Conservation (phyloP, 1,140 invertebrate genomes). For the Littorina saxatilis region DNA sequence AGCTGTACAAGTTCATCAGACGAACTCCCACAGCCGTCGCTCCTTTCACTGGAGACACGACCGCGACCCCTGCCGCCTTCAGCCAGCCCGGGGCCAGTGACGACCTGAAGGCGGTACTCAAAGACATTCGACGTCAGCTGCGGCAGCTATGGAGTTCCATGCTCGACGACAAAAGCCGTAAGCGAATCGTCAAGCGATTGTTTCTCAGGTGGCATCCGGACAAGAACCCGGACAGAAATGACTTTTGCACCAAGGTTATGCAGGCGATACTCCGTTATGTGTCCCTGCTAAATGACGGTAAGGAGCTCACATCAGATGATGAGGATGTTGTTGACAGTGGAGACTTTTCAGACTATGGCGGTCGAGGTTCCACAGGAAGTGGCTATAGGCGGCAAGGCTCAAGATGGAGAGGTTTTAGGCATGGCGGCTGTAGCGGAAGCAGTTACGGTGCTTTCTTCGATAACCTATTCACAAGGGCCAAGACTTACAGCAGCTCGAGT, state of each 20-base stretch:
- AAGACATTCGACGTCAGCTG: slow-evolving; percentile 50
- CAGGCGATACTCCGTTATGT: slow-evolving; percentile 55
- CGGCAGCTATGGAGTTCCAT: slow-evolving; percentile 49
- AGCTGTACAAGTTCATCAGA: slow-evolving; percentile 61
- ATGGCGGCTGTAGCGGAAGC: too few relatives aligned
- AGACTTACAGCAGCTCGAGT: background rate
- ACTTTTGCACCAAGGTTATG: slow-evolving; percentile 60
- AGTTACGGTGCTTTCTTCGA: background rate
- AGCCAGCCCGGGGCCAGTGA: background rate
- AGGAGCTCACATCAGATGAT: slow-evolving; percentile 6
- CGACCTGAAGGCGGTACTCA: slow-evolving; percentile 37
- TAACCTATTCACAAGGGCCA: background rate
- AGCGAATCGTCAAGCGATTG: slow-evolving; percentile 63
- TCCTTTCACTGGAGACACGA: background rate
- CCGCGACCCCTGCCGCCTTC: background rate
- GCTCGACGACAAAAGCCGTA: slow-evolving; percentile 46
- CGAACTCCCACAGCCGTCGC: background rate
- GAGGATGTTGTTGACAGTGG: background rate
- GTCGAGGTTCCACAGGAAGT: too few relatives aligned
- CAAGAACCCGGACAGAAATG: slow-evolving; percentile 65
- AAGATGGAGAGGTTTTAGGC: too few relatives aligned
- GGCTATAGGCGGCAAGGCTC: too few relatives aligned
- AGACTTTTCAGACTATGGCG: too few relatives aligned
- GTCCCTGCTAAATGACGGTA: slow-evolving; percentile 48
- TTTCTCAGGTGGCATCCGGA: slow-evolving; percentile 72